Base-by-base conservation (phyloP, 2,888 invertebrate species). In the Pediacus dermestoides region DNA sequence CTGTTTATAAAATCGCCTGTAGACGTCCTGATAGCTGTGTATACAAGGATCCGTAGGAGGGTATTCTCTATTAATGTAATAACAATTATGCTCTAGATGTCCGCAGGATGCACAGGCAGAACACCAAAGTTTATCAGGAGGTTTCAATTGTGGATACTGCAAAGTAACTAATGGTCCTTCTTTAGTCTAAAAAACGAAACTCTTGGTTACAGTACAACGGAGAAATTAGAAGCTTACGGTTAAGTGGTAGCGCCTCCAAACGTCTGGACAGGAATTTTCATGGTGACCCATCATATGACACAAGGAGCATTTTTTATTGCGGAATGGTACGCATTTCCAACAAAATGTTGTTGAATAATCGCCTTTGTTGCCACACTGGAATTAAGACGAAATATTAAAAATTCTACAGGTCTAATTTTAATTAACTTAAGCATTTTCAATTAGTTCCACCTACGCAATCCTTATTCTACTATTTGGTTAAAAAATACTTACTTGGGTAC, bases 171-270 rank as follows among this genome's bases (percentile, higher is more conserved):
- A 37, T 2, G 57, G 60, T 2, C 65, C 60, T 12, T 55, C 46
- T 8, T 46, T 43, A 11, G 53, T 62, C 53, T 61, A 60, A 44
- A 60, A 67, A 61, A 51, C 10, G 58, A 55, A 42, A 23, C 32
- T 11, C 23, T 21, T 1, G 32, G 22, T 23, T 32, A 32, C 4
- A 22, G 22, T 9, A 21, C 23, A 13, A 10, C 22, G 23, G 23
- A 18, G 21, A 14, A 63, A n/a, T n/a, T n/a, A n/a, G n/a, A n/a
- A n/a, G n/a, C 64, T 71, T 71, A 80, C 85, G 45, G 85, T 85
- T 47, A 80, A 75, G 62, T 85, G 83, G 67, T 84, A 86, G 38
- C 84, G 74, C 32, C 86, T 75, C 86, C 86, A 87, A 25, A 79
- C 67, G 66, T 86, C 85, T 0, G 86, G 85, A 53, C 86, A 87